Conservation (phyloP, 2,888 invertebrate genomes). For the Tachina grossa region DNA sequence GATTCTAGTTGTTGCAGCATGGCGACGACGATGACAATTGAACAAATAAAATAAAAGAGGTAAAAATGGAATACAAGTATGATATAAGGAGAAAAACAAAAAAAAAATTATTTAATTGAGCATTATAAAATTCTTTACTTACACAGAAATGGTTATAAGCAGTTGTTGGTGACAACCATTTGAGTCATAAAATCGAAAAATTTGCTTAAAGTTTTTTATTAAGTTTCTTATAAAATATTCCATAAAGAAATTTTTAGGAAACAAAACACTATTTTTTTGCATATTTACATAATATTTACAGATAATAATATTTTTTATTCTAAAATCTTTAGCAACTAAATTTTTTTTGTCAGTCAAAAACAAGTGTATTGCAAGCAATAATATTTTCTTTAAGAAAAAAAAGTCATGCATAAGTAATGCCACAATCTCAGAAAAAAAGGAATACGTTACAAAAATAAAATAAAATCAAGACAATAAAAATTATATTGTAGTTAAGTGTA, state of each 20-base stretch:
- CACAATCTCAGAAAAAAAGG: constrained; percentile 20
- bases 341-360: constrained; percentile 1
- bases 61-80: not conserved
- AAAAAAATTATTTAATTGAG: too few species aligned
- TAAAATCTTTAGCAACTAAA: not conserved
- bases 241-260: too few species aligned
- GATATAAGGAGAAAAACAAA: not conserved
- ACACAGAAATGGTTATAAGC: too few species aligned
- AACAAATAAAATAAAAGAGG: constrained; percentile 24
- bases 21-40: constrained; percentile 41
- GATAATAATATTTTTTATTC: not conserved
- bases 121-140: too few species aligned
- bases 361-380: not conserved
- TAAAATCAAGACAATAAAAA: constrained; percentile 41
- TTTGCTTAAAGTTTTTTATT: too few species aligned
- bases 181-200: too few species aligned
- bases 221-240: too few species aligned
- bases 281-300: not conserved
- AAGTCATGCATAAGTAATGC: constrained; percentile 34
- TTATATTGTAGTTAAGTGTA: constrained; percentile 59
- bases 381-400: not conserved
- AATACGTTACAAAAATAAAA: not conserved
- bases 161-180: too few species aligned
- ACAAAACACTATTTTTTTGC: not conserved
- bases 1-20: constrained; percentile 38